Conservation (phyloP, 2,888 invertebrate genomes). For the Trichopoda pennipes region DNA sequence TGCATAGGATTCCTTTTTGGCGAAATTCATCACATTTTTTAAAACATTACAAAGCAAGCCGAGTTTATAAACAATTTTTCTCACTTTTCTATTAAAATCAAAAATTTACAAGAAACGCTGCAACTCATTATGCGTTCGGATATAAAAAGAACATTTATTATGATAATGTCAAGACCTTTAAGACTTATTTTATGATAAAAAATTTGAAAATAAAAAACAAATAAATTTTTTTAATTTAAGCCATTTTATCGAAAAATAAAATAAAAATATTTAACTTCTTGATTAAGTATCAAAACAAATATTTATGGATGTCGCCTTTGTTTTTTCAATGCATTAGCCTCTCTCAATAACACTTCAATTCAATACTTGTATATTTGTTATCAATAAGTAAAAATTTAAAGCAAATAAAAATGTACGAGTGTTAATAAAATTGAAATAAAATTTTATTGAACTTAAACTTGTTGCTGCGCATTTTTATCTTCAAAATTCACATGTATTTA, state of each 20-base stretch:
- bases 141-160: neutral
- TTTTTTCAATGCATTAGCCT: constrained; percentile 19
- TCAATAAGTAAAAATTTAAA: constrained; percentile 36
- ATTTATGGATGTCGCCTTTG: constrained; percentile 30
- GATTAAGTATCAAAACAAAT: constrained; percentile 23
- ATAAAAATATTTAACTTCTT: no score
- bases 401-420: constrained; percentile 10
- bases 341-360: neutral
- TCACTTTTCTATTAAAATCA: no score
- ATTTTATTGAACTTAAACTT: constrained; percentile 48
- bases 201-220: no score
- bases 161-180: neutral
- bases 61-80: no score
- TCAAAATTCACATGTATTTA: neutral
- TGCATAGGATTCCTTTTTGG: no score
- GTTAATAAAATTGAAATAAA: neutral
- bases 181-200: no score
- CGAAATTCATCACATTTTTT: no score
- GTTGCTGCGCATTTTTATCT: constrained; percentile 24
- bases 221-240: no score
- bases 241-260: no score
- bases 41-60: no score
- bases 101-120: no score
- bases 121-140: neutral
- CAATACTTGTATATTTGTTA: constrained; percentile 11